phyloP scores from a whole-genome alignment of 2,888 invertebrate genomes.

The Volucella bombylans region DNA sequence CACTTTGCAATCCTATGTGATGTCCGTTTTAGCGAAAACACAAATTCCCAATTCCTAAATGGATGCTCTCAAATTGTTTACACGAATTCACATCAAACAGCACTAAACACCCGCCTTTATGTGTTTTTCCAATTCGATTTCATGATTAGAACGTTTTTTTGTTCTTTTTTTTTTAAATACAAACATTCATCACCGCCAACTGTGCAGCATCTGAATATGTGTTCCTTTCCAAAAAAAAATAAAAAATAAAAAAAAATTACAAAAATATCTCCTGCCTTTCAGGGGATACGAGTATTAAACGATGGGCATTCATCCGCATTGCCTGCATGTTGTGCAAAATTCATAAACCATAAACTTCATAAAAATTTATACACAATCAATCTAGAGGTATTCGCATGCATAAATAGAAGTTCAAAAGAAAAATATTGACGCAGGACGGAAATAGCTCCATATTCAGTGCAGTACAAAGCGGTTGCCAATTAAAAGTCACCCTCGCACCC shows the following conservation, averaged over 20 bases:
- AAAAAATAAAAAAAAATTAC: too few relatives aligned
- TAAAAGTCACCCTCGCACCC: conserved; percentile 44
- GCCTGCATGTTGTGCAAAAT: conserved; percentile 9
- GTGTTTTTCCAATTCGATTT: conserved; percentile 28
- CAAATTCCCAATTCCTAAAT: conserved; percentile 10
- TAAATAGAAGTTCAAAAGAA: conserved; percentile 50
- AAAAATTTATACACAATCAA: conserved; percentile 50
- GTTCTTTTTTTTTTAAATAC: conserved; percentile 21
- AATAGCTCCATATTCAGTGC: conserved; percentile 40
- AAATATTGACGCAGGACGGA: conserved; percentile 23
- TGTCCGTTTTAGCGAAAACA: neutral
- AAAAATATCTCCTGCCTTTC: conserved; percentile 7
- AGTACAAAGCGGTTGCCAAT: conserved; percentile 56
- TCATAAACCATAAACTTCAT: conserved; percentile 14
- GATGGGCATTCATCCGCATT: conserved; percentile 1
- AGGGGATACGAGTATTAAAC: conserved; percentile 12
- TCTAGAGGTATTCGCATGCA: conserved; percentile 18
- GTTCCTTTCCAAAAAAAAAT: conserved; percentile 38
- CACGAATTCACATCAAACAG: conserved; percentile 51
- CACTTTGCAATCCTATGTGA: neutral
- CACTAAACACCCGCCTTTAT: conserved; percentile 25
- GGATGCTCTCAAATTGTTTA: conserved; percentile 36
- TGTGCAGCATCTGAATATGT: neutral
- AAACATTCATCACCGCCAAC: too few relatives aligned
- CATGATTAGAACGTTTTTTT: conserved; percentile 2